Conservation (phyloP, 37 sponge, comb jelly and placozoan species). For the Tethya wilhelma region DNA sequence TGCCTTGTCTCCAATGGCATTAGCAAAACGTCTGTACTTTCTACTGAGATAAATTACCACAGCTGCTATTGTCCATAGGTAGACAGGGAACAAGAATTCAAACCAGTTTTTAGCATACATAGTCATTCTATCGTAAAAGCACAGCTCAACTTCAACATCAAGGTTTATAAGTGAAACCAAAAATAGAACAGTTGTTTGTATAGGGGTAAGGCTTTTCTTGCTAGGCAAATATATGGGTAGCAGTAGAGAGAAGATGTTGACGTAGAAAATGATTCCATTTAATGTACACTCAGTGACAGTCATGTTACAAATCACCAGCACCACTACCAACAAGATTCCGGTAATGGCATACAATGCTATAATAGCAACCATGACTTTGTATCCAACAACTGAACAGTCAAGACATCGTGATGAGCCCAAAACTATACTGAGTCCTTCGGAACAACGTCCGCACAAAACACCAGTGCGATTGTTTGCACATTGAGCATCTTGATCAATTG, state of each 20-base stretch:
- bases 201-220: too few relatives aligned
- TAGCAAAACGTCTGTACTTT: neutral
- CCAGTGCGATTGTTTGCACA: conserved; percentile 4
- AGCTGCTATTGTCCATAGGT: neutral
- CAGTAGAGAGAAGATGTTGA: neutral
- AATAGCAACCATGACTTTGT: neutral
- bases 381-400: neutral
- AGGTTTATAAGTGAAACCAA: neutral
- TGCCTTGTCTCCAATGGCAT: neutral
- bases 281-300: conserved; percentile 17
- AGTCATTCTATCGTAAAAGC: conserved; percentile 17
- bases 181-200: too few relatives aligned
- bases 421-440: neutral
- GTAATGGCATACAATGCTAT: neutral
- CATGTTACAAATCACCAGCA: neutral
- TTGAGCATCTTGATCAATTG: neutral
- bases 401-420: neutral
- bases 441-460: conserved; percentile 4
- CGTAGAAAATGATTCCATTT: conserved; percentile 14
- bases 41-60: neutral
- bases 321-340: neutral
- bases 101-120: neutral
- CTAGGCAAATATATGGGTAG: neutral
- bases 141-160: neutral
- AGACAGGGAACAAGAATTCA: neutral